Percentiles rank a stretch among this genome's conserved stretches.
Evolutionary conservation across 2,888 invertebrate species (phyloP).

Genomic region (Nomada goodeniana): DNA sequence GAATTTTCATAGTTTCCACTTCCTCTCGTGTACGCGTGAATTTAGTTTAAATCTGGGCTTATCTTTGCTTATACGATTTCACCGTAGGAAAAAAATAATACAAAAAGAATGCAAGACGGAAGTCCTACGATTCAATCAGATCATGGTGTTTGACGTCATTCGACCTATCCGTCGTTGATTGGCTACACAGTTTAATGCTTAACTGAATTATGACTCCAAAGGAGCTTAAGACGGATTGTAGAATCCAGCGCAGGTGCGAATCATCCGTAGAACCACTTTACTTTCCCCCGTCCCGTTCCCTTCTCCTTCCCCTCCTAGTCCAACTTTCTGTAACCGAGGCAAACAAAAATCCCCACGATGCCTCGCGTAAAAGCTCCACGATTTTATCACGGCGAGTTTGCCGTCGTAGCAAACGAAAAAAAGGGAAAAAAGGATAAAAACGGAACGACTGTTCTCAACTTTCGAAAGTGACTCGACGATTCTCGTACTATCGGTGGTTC

Average conservation of each 20-base stretch:
- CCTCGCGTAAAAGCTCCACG: not conserved
- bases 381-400: not conserved
- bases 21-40: not conserved
- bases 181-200: constrained; percentile 38
- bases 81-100: no score
- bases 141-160: constrained; percentile 16
- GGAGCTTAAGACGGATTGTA: constrained; percentile 44
- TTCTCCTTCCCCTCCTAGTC: not conserved
- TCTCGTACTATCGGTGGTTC: not conserved
- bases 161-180: constrained; percentile 11
- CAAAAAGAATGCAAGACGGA: no score
- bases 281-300: constrained; percentile 3
- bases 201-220: constrained; percentile 47
- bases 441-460: not conserved
- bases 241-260: constrained; percentile 44
- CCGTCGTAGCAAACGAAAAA: no score
- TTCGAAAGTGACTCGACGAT: not conserved
- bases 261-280: constrained; percentile 21
- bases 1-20: no score
- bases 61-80: not conserved
- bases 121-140: not conserved
- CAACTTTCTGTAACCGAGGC: not conserved
- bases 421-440: not conserved
- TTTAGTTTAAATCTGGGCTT: not conserved
- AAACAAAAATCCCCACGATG: not conserved